Base-by-base conservation (phyloP, 2,888 invertebrate species). In the Ectemnius lituratus region DNA sequence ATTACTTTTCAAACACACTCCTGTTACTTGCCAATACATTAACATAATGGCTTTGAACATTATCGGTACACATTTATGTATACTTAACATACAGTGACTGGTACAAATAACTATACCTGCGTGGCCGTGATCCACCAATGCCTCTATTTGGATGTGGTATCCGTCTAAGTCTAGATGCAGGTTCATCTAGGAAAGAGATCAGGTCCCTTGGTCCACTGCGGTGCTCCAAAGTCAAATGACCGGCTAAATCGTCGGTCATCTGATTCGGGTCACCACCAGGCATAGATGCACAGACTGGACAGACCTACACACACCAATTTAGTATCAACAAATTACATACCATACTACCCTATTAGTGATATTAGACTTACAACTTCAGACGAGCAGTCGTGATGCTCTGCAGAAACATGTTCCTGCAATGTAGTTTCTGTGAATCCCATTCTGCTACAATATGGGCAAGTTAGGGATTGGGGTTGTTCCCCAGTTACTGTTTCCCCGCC, bases 191-290 rank as follows among this genome's bases (percentile, higher is more conserved):
- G 94, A 97, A 97, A 86, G 97, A 96, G 91, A 97, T 98, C 89
- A 98, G 94, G 93, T 98, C 98, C 91, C 98, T 93, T 85, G 96
- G 95, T 88, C 95, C 96, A 88, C 94, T 95, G 88, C 97, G 95
- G 92, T 99, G 99, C 91, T 99, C 98, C 85, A 98, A 92, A 77
- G 97, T 96, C 89, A 99, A 94, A 93, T 99, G 99, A 87, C 97
- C 97, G 83, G 97, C 96, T 92, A 99, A 97, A 93, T 99, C 99
- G 93, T 99, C 98, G 80, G 98, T 98, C 92, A 98, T 97, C 90
- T 98, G 95, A 93, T 99, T 99, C 76, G 98, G 98, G 91, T 99
- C 99, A 67, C 98, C 98, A 80, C 98, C 98, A 52, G 98, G 98
- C 92, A 97, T 94, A 78, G 98, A 97, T 78, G 99, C 99, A 92